Conservation (phyloP, 1,140 invertebrate genomes). For the Bactericera cockerelli region DNA sequence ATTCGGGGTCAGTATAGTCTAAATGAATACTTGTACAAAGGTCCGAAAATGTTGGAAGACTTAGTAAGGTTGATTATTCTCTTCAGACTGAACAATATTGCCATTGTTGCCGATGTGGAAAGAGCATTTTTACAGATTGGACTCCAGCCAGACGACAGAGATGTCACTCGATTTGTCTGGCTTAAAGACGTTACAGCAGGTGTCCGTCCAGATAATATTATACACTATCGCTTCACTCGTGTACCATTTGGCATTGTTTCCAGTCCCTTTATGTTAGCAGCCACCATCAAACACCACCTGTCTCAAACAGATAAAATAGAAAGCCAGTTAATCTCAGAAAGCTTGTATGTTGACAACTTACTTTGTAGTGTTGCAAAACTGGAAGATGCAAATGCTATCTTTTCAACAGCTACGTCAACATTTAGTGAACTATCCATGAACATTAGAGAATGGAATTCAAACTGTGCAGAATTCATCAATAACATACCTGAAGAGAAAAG, state of each 20-base stretch:
- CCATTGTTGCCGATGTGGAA: conserved; percentile 4
- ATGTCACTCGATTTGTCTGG: neutral
- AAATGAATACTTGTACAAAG: too few relatives aligned
- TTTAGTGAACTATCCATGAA: neutral
- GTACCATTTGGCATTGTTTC: conserved; percentile 7
- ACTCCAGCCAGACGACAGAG: conserved; percentile 1
- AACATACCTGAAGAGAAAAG: neutral
- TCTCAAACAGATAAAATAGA: neutral
- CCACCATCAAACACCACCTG: neutral
- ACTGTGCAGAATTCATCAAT: neutral
- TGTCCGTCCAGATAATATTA: neutral
- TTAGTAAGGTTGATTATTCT: neutral
- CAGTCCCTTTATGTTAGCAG: neutral
- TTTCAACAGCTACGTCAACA: neutral
- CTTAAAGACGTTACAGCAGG: neutral
- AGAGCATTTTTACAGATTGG: conserved; percentile 2
- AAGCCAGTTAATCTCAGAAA: neutral
- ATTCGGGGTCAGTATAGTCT: too few relatives aligned
- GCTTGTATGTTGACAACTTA: neutral
- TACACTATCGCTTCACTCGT: neutral
- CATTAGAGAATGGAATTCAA: too few relatives aligned
- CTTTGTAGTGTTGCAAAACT: neutral
- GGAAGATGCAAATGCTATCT: neutral
- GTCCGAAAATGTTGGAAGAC: too few relatives aligned
- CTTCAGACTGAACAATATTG: neutral